Evolutionary conservation across 2,888 invertebrate genomes (phyloP), one percentile per base, ranked within the genome.

Genomic region (Tetropium fuscum): DNA sequence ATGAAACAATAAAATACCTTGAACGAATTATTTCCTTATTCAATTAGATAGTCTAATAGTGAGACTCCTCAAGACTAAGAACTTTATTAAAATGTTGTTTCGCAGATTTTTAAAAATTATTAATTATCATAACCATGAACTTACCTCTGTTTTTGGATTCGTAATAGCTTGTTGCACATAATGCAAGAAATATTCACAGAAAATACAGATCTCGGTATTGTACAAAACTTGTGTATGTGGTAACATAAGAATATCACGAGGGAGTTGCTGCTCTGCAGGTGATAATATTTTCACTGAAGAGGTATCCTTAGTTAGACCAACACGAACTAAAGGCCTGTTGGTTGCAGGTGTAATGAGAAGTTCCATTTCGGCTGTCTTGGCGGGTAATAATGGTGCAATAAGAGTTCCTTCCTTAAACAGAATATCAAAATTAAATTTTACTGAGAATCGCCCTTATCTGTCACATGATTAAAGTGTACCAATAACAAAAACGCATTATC

Each of bases 111-210:
- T 27, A 27, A 27, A n/a, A 11, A 2, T 32, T 3, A 32, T 7
- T 3, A 10, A 11, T 32, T 34, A 7, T 34, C 13, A 34, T 34
- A 34, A 84, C n/a, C n/a, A n/a, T n/a, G n/a, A n/a, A n/a, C 90
- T 63, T 79, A 90, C 90, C 83, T 91, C 92, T 6, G 86, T 90
- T 25, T 79, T 80, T 1, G 89, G 87, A 64, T 88, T 85, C 53
- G 91, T 90, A 64, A 94, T 83, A 11, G 87, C 86, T 47, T 90
- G 85, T 77, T 95, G 94, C 40, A 94, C 72, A 64, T 90, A 92
- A 76, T 94, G 93, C 70, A 95, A 80, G 80, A 93, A 84, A 81
- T 93, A 93, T 81, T 94, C 89, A 76, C 95, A 95, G 78, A 95
- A 86, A 19, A 89, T 87, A 79, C 95, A 95, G 0, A 83, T 78